Evolutionary conservation across 2,797 vertebrate species (phyloP).

Genomic region (Hydrolagus colliei): DNA sequence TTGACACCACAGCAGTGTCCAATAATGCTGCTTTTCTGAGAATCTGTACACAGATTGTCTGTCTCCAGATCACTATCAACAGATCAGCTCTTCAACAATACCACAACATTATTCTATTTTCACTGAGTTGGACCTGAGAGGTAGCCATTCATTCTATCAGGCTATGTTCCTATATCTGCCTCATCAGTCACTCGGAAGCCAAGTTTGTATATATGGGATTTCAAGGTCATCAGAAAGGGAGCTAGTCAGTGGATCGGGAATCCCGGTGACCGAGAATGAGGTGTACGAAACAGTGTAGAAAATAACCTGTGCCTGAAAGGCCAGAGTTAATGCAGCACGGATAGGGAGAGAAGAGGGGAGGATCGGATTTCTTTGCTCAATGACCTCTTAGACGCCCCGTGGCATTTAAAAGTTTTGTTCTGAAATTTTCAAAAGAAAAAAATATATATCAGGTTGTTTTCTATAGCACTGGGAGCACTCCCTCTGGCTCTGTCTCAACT

Average conservation of each 20-base stretch:
- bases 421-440: not conserved
- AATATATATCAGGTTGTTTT: not conserved
- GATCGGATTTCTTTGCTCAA: not conserved
- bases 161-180: too few species aligned
- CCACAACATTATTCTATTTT: too few species aligned
- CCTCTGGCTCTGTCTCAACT: not conserved
- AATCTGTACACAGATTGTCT: not conserved
- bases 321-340: too few species aligned
- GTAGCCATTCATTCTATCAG: too few species aligned
- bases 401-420: not conserved
- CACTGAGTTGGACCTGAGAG: too few species aligned
- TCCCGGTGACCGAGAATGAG: too few species aligned
- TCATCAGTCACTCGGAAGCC: too few species aligned
- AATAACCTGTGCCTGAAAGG: not conserved
- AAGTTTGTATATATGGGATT: too few species aligned
- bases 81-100: too few species aligned
- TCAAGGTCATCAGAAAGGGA: not conserved
- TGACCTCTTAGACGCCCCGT: not conserved
- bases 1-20: not conserved
- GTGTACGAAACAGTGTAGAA: too few species aligned
- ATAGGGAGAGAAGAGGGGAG: not conserved
- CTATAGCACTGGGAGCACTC: not conserved
- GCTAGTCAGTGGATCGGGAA: not conserved
- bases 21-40: not conserved
- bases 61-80: not conserved